Conservation (phyloP, 2,797 vertebrate genomes). For the Danionella dracula region DNA sequence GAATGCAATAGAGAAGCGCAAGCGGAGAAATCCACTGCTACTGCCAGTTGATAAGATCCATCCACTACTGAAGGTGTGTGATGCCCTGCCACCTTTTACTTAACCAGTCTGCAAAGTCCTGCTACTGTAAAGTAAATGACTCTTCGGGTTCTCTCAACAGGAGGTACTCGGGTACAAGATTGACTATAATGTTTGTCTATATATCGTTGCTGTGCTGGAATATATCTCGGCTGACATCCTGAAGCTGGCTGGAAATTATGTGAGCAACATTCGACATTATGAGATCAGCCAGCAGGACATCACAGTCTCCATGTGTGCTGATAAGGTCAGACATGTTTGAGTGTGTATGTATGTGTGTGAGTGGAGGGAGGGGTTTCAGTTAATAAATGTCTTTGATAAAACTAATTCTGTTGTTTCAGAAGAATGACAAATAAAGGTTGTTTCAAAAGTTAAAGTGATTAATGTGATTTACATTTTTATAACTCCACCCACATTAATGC, state of each 20-base stretch:
- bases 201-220: slow-evolving; percentile 95
- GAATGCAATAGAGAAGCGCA: slow-evolving; percentile 92
- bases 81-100: background rate
- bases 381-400: no score
- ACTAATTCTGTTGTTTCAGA: no score
- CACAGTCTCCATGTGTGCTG: slow-evolving; percentile 98
- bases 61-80: slow-evolving; percentile 86
- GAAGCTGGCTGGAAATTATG: slow-evolving; percentile 96
- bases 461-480: no score
- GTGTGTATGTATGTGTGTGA: background rate
- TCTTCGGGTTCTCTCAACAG: slow-evolving; percentile 55
- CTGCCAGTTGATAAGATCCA: slow-evolving; percentile 98
- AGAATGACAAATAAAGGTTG: no score
- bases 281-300: slow-evolving; percentile 99
- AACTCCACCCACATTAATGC: no score
- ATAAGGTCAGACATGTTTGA: slow-evolving; percentile 77
- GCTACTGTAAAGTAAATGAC: background rate
- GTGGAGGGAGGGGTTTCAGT: no score
- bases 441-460: no score
- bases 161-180: slow-evolving; percentile 96
- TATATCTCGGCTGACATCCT: slow-evolving; percentile 99
- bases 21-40: slow-evolving; percentile 88
- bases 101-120: background rate
- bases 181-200: slow-evolving; percentile 92
- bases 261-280: slow-evolving; percentile 94